These are phyloP conservation scores for Oryzias woworae DNA, from an alignment of 2,113 vertebrate species.

Conservation along the genomic window DNA sequence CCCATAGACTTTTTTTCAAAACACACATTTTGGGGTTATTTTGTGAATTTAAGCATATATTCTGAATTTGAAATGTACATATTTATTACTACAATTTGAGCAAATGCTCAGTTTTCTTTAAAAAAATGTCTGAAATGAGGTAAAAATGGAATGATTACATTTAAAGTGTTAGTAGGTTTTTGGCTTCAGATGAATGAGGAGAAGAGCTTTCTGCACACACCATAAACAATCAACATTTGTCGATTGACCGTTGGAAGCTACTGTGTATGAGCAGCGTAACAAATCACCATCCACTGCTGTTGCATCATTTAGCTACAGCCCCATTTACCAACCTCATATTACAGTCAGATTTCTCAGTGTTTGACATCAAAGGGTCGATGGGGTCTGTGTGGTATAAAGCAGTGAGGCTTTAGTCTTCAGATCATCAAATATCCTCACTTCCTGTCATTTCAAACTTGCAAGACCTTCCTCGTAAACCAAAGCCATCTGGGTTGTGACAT, in stretches of 20 bases:
- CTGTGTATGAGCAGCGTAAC: conserved; percentile 22
- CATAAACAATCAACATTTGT: conserved; percentile 32
- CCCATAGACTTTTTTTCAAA: too few species aligned
- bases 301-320: conserved; percentile 42
- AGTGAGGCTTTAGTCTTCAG: conserved; percentile 26
- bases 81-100: too few species aligned
- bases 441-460: conserved; percentile 15
- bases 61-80: too few species aligned
- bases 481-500: conserved; percentile 43
- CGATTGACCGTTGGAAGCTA: conserved; percentile 16
- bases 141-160: too few species aligned
- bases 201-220: neutral
- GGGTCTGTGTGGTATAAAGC: conserved; percentile 33
- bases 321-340: conserved; percentile 32
- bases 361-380: conserved; percentile 54
- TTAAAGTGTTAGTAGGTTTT: neutral
- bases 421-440: conserved; percentile 37
- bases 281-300: conserved; percentile 30
- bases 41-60: too few species aligned
- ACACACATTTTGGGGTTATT: too few species aligned
- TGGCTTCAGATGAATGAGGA: conserved; percentile 1
- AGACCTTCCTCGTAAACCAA: conserved; percentile 30
- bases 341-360: conserved; percentile 36
- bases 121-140: too few species aligned
- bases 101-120: too few species aligned